Conservation (phyloP, 2,113 vertebrate genomes). For the Boulengeromyrus knoepffleri region DNA sequence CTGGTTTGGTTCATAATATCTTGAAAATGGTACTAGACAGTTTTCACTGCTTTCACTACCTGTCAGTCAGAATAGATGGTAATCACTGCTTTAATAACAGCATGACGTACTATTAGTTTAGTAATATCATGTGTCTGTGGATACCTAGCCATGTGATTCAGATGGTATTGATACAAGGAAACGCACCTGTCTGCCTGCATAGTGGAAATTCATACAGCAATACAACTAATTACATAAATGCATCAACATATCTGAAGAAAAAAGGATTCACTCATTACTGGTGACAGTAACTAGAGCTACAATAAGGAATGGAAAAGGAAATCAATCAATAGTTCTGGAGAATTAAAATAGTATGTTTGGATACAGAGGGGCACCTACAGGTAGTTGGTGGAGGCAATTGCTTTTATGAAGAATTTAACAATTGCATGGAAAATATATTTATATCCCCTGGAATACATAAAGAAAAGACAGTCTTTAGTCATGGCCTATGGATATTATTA, state of each 20-base stretch:
- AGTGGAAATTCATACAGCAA: neutral
- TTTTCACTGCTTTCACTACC: neutral
- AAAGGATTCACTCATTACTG: neutral
- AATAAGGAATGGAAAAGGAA: neutral
- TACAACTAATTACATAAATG: neutral
- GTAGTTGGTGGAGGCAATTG: neutral
- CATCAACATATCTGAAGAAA: neutral
- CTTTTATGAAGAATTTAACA: neutral
- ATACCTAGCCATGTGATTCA: neutral
- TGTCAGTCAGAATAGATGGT: neutral
- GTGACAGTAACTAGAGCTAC: neutral
- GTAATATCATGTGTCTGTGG: neutral
- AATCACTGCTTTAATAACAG: neutral
- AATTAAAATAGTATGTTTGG: neutral
- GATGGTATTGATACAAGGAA: neutral
- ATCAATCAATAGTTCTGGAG: neutral
- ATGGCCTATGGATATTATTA: neutral
- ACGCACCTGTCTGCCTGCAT: neutral
- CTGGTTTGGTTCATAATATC: neutral
- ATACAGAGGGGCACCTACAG: neutral
- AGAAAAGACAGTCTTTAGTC: neutral
- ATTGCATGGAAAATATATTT: neutral
- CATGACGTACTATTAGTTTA: neutral
- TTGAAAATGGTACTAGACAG: neutral
- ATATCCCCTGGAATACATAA: neutral